Percentiles rank a stretch among this genome's conserved stretches.
Conservation (phyloP, 2,888 invertebrate species). For the Tryphoninae sp. region DNA sequence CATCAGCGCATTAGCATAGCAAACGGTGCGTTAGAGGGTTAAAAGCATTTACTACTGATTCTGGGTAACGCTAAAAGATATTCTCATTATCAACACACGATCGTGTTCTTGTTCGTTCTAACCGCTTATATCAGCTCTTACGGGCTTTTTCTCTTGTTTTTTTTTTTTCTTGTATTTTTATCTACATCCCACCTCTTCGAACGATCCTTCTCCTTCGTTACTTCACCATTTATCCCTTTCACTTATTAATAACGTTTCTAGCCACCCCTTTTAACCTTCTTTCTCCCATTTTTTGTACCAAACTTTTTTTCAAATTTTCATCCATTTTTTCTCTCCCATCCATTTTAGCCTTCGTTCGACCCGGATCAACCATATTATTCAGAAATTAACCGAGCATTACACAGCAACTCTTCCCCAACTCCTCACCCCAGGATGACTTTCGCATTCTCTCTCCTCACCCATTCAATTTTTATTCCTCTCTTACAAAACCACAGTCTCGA, state of each 20-base stretch:
- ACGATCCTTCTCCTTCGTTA: neutral
- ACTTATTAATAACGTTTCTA: neutral
- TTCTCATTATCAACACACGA: conserved; percentile 16
- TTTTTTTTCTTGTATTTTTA: neutral
- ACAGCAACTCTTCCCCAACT: neutral
- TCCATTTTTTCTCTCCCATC: neutral
- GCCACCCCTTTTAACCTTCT: conserved; percentile 32
- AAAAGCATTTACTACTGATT: conserved; percentile 15
- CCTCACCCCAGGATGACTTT: conserved; percentile 45
- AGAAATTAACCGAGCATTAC: conserved; percentile 64
- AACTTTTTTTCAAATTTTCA: conserved; percentile 36
- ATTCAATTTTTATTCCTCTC: neutral
- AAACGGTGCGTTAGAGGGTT: conserved; percentile 43
- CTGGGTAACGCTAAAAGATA: conserved; percentile 24
- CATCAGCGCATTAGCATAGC: conserved; percentile 68
- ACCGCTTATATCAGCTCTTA: neutral
- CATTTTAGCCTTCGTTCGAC: conserved; percentile 13
- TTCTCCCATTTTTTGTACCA: neutral
- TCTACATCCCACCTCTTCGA: neutral
- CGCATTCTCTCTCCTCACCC: conserved; percentile 11
- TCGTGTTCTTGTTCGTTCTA: neutral
- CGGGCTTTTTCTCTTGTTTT: neutral
- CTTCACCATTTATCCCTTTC: conserved; percentile 1
- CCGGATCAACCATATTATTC: conserved; percentile 55
- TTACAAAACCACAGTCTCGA: conserved; percentile 25